These are phyloP conservation scores for Watsonalla binaria DNA, from an alignment of 2,888 invertebrate species.

Conservation along the genomic window DNA sequence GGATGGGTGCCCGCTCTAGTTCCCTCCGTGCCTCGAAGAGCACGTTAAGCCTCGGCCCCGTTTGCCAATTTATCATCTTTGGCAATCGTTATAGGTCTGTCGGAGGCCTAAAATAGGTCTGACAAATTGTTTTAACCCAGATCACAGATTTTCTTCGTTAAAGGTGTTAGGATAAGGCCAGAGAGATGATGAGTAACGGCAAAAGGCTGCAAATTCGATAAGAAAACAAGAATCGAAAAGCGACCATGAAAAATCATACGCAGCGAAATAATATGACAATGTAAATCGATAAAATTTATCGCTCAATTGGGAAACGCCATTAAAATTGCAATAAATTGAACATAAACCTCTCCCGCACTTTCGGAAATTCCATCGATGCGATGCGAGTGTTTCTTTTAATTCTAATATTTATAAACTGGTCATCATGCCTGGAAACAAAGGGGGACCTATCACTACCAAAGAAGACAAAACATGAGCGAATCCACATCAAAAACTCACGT, in stretches of 20 bases:
- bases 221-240: too few species aligned
- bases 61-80: too few species aligned
- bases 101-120: too few species aligned
- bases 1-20: too few species aligned
- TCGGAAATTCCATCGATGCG: constrained; percentile 10
- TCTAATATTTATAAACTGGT: constrained; percentile 20
- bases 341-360: constrained; percentile 11
- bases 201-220: too few species aligned
- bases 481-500: background rate
- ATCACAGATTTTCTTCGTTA: too few species aligned
- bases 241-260: background rate
- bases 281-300: constrained; percentile 24
- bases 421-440: constrained; percentile 12
- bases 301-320: constrained; percentile 25
- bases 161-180: too few species aligned
- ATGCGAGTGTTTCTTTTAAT: constrained; percentile 37
- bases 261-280: constrained; percentile 1
- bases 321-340: constrained; percentile 28
- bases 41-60: too few species aligned
- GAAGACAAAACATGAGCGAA: constrained; percentile 20
- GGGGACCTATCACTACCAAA: constrained; percentile 24
- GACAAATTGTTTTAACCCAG: too few species aligned
- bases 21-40: too few species aligned
- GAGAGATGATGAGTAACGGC: too few species aligned
- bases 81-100: too few species aligned